Conservation (phyloP, 2,797 vertebrate genomes). For the Thunnus albacares region DNA sequence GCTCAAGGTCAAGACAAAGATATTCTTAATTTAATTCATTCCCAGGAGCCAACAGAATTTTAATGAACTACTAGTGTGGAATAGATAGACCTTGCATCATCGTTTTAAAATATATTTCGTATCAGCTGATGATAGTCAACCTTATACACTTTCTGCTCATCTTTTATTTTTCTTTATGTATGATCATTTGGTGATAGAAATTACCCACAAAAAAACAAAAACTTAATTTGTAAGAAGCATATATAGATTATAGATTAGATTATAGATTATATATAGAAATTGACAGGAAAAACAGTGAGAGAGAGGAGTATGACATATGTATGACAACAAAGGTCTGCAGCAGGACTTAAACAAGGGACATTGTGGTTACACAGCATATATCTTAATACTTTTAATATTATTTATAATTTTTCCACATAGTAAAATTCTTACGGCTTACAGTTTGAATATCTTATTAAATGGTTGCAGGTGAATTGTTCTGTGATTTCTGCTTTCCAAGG, state of each 20-base stretch:
- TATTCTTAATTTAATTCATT: constrained; percentile 41
- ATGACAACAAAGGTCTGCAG: neutral
- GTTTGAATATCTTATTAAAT: neutral
- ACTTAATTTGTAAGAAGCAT: too few relatives aligned
- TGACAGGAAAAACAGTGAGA: constrained; percentile 5
- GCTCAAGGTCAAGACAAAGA: constrained; percentile 36
- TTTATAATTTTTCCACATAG: neutral
- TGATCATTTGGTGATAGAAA: neutral
- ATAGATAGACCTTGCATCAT: constrained; percentile 16
- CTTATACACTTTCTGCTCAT: neutral
- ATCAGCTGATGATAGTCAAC: neutral
- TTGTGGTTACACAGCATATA: neutral
- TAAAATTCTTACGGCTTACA: neutral
- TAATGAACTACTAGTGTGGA: constrained; percentile 32
- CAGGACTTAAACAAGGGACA: neutral
- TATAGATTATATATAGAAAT: too few relatives aligned
- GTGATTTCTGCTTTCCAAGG: too few relatives aligned
- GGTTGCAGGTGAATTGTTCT: neutral
- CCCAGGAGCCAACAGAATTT: constrained; percentile 30
- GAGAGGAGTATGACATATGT: neutral
- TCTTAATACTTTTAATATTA: neutral
- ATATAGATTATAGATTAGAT: too few relatives aligned
- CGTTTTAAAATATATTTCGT: neutral
- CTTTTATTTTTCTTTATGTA: neutral
- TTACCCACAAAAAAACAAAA: too few relatives aligned